These are phyloP conservation scores for Rhadina sibilatrix DNA, from an alignment of 2,113 vertebrate species.

Conservation along the genomic window DNA sequence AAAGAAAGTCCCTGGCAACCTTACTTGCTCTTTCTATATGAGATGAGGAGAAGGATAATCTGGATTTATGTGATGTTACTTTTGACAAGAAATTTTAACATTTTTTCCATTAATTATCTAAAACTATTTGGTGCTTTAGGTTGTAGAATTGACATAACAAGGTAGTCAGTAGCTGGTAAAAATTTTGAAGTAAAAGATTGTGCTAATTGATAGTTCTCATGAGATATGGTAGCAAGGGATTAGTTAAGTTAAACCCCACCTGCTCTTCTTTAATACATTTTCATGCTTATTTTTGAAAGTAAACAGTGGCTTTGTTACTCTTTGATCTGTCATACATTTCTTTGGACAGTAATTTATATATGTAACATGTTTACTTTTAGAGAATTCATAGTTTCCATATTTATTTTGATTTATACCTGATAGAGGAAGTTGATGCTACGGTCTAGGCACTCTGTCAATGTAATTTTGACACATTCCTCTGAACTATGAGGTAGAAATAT, in stretches of 20 bases:
- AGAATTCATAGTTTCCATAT: not conserved
- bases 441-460: not conserved
- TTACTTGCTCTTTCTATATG: not conserved
- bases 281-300: not conserved
- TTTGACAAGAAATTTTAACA: not conserved
- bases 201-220: not conserved
- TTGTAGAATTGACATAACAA: not conserved
- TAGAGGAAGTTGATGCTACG: not conserved
- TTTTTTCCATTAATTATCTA: not conserved
- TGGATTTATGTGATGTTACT: not conserved
- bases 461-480: not conserved
- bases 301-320: not conserved
- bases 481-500: not conserved
- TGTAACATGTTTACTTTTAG: not conserved
- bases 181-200: not conserved
- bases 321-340: slow-evolving; percentile 25
- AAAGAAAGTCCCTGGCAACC: not conserved
- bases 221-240: not conserved
- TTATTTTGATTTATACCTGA: slow-evolving; percentile 3
- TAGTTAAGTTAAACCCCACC: not conserved
- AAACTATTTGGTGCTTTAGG: not conserved
- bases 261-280: not conserved
- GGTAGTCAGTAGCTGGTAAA: not conserved
- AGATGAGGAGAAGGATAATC: not conserved
- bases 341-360: not conserved